Evolutionary conservation across 2,113 vertebrate species (phyloP).

Genomic region (Laterallus jamaicensis): DNA sequence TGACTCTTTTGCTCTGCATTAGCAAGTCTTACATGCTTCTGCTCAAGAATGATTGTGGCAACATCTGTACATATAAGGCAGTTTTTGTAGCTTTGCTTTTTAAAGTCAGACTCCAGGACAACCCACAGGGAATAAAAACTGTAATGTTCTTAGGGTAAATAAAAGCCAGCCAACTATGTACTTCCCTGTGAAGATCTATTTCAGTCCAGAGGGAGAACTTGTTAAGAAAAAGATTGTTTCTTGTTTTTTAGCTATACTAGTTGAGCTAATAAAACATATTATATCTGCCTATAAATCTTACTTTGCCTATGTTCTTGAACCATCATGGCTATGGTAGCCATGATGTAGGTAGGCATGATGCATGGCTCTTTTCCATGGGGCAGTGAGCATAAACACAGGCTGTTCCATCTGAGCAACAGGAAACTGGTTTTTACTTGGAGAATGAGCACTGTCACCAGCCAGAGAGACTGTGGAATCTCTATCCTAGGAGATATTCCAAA

Average conservation of each 20-base stretch:
- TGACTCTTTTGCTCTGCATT: background rate
- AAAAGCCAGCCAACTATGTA: background rate
- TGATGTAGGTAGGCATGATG: background rate
- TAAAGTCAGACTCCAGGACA: background rate
- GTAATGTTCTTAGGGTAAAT: background rate
- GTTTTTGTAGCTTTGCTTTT: background rate
- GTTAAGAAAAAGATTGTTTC: constrained; percentile 1
- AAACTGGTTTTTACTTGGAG: background rate
- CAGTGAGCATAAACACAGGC: background rate
- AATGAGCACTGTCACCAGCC: background rate
- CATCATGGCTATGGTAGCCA: background rate
- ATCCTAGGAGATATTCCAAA: background rate
- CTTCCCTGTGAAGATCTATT: background rate
- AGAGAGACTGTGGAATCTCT: background rate
- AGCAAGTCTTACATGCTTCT: background rate
- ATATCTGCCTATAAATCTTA: background rate
- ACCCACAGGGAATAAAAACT: background rate
- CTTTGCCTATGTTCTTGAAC: background rate
- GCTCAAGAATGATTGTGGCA: background rate
- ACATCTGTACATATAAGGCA: background rate
- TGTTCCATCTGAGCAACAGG: background rate
- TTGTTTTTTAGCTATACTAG: background rate
- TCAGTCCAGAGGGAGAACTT: background rate
- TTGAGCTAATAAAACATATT: background rate
- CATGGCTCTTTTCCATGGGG: background rate